A percentile compares a stretch with the other conserved stretches of the same genome.
phyloP scores from a whole-genome alignment of 2,113 vertebrate genomes.

The Mirounga angustirostris region DNA sequence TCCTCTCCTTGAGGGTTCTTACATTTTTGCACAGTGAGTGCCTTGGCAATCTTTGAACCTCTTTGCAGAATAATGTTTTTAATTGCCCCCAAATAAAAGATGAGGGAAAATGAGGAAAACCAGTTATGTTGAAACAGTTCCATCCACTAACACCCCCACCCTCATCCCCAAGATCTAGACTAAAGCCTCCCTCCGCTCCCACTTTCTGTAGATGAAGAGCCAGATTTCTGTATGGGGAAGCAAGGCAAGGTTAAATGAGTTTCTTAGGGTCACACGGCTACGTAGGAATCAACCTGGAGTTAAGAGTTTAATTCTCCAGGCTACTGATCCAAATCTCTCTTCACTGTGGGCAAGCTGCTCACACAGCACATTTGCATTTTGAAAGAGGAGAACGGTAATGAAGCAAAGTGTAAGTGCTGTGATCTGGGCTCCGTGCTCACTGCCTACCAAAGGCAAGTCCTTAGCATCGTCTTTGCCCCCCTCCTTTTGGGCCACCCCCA shows the following conservation, averaged over 20 bases:
- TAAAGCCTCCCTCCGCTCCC: background rate
- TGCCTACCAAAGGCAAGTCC: background rate
- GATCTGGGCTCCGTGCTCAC: background rate
- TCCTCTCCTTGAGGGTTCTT: background rate
- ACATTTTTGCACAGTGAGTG: background rate
- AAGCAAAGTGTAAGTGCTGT: background rate
- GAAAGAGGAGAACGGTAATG: background rate
- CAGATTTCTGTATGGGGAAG: background rate
- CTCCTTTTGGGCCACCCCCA: background rate
- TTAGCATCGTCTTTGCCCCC: accelerated
- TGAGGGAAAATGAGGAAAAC: slow-evolving; percentile 8
- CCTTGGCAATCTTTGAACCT: background rate
- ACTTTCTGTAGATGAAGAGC: slow-evolving; percentile 21
- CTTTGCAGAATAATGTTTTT: slow-evolving; percentile 18
- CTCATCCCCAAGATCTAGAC: background rate
- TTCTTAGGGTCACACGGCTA: slow-evolving; percentile 30
- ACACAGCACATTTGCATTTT: background rate
- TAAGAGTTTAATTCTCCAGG: slow-evolving; percentile 61
- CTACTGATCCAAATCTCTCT: slow-evolving; percentile 47
- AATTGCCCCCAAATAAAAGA: background rate
- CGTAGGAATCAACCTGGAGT: slow-evolving; percentile 55
- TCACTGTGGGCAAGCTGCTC: background rate
- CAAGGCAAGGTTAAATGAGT: slow-evolving; percentile 42
- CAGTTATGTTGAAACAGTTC: background rate
- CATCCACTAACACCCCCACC: background rate